These are phyloP conservation scores for Andrena trimmerana DNA, from an alignment of 2,888 invertebrate species.

Conservation along the genomic window DNA sequence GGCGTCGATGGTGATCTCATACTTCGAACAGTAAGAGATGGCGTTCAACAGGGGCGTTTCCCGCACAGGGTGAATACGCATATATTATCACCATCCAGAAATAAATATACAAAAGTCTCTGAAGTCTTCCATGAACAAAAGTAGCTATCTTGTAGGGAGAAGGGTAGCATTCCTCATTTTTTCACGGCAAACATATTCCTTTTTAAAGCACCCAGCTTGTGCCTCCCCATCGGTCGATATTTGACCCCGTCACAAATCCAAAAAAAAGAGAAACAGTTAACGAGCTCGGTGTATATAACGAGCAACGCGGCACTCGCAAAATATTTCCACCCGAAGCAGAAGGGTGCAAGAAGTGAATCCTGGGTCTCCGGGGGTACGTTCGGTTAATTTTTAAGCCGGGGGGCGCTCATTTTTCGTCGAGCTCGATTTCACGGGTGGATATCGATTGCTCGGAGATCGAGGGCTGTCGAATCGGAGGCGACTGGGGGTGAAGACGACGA, in stretches of 20 bases:
- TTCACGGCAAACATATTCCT: too few relatives aligned
- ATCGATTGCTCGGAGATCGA: slow-evolving; percentile 41
- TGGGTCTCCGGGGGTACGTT: not conserved
- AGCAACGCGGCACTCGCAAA: not conserved
- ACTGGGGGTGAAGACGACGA: slow-evolving; percentile 6
- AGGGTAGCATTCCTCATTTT: too few relatives aligned
- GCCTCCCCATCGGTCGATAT: not conserved
- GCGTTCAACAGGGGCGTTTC: too few relatives aligned
- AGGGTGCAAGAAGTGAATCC: slow-evolving; percentile 2
- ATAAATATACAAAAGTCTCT: too few relatives aligned
- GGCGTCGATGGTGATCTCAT: too few relatives aligned
- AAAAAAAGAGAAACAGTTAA: not conserved
- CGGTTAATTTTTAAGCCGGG: slow-evolving; percentile 51
- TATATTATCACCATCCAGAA: too few relatives aligned
- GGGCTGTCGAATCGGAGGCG: not conserved
- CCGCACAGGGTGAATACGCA: too few relatives aligned
- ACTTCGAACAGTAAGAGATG: too few relatives aligned
- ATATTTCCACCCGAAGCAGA: not conserved
- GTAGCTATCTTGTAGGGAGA: too few relatives aligned
- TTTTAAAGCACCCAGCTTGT: not conserved
- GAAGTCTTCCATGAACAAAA: too few relatives aligned
- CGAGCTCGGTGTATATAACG: not conserved
- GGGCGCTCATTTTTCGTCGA: slow-evolving; percentile 35
- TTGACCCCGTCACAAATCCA: not conserved
- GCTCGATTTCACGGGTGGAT: slow-evolving; percentile 47